Conservation (phyloP, 2,113 vertebrate genomes). For the Malurus cyaneus region DNA sequence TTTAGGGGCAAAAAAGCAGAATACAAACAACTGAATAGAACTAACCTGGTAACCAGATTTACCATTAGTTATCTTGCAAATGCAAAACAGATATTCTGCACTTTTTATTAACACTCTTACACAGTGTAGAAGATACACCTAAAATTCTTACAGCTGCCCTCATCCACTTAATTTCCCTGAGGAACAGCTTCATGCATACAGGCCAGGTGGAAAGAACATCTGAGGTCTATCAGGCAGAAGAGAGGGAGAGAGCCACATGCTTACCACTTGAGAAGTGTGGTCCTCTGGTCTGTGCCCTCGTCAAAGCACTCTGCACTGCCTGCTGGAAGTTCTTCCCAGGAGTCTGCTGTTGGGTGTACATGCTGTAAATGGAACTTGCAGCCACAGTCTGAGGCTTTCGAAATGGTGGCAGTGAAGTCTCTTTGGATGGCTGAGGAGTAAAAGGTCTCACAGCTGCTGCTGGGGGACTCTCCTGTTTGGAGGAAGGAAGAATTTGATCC, state of each 20-base stretch:
- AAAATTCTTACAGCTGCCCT: background rate
- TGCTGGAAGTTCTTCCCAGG: slow-evolving; percentile 84
- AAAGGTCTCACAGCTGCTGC: slow-evolving; percentile 92
- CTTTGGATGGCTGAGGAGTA: slow-evolving; percentile 90
- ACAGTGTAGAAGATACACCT: background rate
- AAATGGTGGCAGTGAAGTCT: slow-evolving; percentile 74
- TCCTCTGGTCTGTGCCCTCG: slow-evolving; percentile 75
- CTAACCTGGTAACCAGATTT: background rate
- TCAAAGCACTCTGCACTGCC: slow-evolving; percentile 79
- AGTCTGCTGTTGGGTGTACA: slow-evolving; percentile 90
- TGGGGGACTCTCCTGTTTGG: slow-evolving; percentile 89
- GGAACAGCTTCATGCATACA: background rate
- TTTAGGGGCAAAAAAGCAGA: background rate
- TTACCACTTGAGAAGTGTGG: slow-evolving; percentile 88
- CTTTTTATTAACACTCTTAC: background rate
- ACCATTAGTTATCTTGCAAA: background rate
- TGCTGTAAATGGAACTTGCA: slow-evolving; percentile 94
- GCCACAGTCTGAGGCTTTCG: slow-evolving; percentile 88
- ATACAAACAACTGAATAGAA: background rate
- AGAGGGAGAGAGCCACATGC: background rate
- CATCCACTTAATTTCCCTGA: background rate
- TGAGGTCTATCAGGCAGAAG: background rate
- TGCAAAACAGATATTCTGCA: background rate
- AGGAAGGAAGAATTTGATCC: slow-evolving; percentile 81
- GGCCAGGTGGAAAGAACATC: background rate